Percentiles rank a stretch among this genome's conserved stretches.
phyloP scores from a whole-genome alignment of 2,113 vertebrate genomes.

The Oreochromis spilurus region DNA sequence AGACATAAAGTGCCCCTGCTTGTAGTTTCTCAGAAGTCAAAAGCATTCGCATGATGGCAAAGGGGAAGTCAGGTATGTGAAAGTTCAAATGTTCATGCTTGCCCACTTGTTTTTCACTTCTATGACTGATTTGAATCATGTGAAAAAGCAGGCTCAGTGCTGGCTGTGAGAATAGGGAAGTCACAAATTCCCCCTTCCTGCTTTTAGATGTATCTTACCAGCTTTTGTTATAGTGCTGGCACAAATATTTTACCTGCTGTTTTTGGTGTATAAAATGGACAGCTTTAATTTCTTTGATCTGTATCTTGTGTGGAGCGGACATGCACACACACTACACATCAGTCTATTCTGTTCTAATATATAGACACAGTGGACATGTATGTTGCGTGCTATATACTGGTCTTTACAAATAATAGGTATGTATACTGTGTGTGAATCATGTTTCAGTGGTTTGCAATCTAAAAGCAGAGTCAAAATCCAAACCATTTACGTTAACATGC shows the following conservation, averaged over 20 bases:
- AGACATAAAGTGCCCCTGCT: not conserved
- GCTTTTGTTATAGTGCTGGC: not conserved
- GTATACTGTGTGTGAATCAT: not conserved
- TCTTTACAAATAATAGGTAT: not conserved
- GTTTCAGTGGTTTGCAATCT: not conserved
- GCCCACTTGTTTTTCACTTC: slow-evolving; percentile 23
- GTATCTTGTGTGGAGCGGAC: not conserved
- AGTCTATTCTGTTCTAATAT: not conserved
- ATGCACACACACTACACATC: not conserved
- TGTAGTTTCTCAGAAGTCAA: slow-evolving; percentile 9
- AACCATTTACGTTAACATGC: not conserved
- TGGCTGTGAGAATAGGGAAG: not conserved
- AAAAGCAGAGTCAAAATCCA: not conserved
- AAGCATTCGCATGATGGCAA: not conserved
- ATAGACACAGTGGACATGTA: not conserved
- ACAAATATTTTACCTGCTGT: not conserved
- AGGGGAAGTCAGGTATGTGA: not conserved
- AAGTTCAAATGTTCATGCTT: slow-evolving; percentile 68
- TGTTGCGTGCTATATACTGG: not conserved
- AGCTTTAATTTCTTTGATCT: not conserved
- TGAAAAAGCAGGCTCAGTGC: not conserved
- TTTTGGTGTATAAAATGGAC: not conserved
- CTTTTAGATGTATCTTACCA: not conserved
- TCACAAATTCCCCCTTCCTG: not conserved
- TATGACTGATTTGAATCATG: slow-evolving; percentile 14